These are phyloP conservation scores for Trichonephila clavipes DNA, from an alignment of 1,140 invertebrate species.

Conservation along the genomic window DNA sequence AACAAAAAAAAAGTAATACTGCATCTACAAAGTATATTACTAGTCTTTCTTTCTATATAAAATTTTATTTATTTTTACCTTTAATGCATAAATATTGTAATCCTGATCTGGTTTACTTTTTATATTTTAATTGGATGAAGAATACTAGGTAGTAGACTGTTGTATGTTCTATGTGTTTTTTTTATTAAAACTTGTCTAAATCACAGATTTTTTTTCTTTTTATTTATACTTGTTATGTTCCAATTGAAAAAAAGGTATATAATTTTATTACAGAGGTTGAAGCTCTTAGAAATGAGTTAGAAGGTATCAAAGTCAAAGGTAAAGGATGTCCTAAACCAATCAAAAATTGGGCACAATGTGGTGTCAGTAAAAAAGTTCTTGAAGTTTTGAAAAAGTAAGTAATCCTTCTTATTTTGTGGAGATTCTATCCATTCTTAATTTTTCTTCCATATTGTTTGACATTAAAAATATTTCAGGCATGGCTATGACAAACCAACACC, in stretches of 20 bases:
- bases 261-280: slow-evolving; percentile 81
- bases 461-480: slow-evolving; percentile 82
- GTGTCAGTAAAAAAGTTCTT: slow-evolving; percentile 97
- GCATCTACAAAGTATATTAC: no score
- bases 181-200: no score
- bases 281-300: slow-evolving; percentile 82
- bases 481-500: slow-evolving; percentile 98
- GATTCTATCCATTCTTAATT: background rate
- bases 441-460: background rate
- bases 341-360: slow-evolving; percentile 98
- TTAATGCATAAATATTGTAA: no score
- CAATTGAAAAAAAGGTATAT: background rate
- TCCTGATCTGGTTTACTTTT: no score
- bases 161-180: no score
- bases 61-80: no score
- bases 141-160: no score
- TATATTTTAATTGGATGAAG: no score
- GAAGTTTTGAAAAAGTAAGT: slow-evolving; percentile 92
- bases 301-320: slow-evolving; percentile 86
- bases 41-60: no score
- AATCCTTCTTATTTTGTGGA: background rate
- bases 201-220: no score
- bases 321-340: slow-evolving; percentile 96
- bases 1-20: no score
- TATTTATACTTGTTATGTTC: no score